These are phyloP conservation scores for Zosterops lateralis DNA, from an alignment of 2,113 vertebrate species.

Conservation along the genomic window DNA sequence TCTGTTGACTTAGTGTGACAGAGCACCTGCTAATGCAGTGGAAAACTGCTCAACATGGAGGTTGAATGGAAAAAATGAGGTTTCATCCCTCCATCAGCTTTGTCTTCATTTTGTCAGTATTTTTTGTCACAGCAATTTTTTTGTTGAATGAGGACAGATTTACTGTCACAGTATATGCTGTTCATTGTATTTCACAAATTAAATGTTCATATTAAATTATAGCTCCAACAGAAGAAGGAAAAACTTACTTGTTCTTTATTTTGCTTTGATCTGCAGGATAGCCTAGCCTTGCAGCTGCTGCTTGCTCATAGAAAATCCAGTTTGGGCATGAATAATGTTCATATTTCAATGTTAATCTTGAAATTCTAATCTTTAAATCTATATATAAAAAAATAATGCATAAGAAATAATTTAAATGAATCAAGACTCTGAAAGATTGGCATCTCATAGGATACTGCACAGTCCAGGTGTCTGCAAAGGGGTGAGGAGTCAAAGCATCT, in stretches of 20 bases:
- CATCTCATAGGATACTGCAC: neutral
- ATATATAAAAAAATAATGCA: neutral
- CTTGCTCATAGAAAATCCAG: neutral
- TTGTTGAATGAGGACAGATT: neutral
- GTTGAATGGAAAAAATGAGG: neutral
- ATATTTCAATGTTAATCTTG: neutral
- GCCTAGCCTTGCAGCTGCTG: neutral
- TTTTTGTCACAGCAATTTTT: neutral
- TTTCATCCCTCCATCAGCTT: neutral
- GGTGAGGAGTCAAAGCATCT: neutral
- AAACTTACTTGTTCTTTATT: neutral
- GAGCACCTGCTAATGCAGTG: slow-evolving; percentile 5
- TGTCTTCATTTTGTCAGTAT: neutral
- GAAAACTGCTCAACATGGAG: neutral
- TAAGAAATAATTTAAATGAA: neutral
- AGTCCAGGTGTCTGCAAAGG: neutral
- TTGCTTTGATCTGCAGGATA: neutral
- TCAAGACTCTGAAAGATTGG: neutral
- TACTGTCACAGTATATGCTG: neutral
- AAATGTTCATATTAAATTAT: neutral
- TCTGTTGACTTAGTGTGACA: slow-evolving; percentile 32
- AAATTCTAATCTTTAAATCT: neutral
- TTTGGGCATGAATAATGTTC: neutral
- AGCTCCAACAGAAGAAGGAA: neutral
- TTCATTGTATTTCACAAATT: slow-evolving; percentile 10